Evolutionary conservation across 2,797 vertebrate genomes (phyloP).

Genomic region (Clamator glandarius): DNA sequence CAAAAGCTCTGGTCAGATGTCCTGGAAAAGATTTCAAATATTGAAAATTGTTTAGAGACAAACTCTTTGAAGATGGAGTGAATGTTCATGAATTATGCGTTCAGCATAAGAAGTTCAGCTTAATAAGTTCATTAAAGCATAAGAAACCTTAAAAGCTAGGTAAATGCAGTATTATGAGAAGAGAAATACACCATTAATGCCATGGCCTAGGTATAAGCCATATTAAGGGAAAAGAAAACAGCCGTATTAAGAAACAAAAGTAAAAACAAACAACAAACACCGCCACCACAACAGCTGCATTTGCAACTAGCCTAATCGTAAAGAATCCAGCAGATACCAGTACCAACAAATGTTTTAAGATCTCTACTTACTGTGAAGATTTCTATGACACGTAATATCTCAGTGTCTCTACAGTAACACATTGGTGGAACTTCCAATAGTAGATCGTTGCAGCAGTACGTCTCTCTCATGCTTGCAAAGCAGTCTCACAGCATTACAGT

Average conservation of each 20-base stretch:
- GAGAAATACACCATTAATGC: conserved; percentile 39
- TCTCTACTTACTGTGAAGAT: not conserved
- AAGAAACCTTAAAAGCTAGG: conserved; percentile 73
- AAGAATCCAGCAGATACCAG: not conserved
- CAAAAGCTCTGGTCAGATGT: not conserved
- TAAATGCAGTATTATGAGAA: conserved; percentile 53
- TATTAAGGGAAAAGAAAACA: conserved; percentile 37
- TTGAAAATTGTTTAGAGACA: conserved; percentile 50
- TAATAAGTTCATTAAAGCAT: conserved; percentile 77
- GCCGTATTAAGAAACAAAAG: conserved; percentile 10
- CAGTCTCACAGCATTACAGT: rapidly evolving
- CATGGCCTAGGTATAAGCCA: conserved; percentile 56
- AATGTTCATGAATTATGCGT: conserved; percentile 77
- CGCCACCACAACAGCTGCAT: not conserved
- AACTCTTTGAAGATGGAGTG: conserved; percentile 48
- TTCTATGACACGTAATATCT: not conserved
- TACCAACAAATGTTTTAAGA: not conserved
- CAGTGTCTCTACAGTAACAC: not conserved
- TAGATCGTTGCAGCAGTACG: not conserved
- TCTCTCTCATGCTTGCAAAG: rapidly evolving
- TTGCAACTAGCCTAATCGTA: not conserved
- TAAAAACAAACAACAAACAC: not conserved
- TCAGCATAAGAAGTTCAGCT: conserved; percentile 78
- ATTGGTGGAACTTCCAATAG: not conserved
- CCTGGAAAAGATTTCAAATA: conserved; percentile 53